Base-by-base conservation (phyloP, 2,113 vertebrate species). In the Plectropomus leopardus region DNA sequence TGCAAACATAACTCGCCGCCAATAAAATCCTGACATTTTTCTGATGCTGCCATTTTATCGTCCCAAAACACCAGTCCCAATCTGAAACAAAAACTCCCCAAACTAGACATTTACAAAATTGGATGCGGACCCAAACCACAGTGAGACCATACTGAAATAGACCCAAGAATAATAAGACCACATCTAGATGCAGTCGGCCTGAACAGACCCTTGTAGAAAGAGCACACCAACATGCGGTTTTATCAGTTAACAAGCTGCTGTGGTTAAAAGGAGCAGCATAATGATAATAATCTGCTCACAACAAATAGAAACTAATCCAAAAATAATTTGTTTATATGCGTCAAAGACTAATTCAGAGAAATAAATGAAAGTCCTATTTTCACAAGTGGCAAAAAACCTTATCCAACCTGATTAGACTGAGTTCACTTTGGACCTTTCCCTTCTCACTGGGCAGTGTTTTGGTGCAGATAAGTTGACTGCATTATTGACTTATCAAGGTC, bases 321-420 rank as follows among this genome's bases (percentile, higher is more conserved):
- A 36, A 69, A 26, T 24, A 24, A 40, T 53, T 23, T 11, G 65
- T 51, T 69, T 24, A 24, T 40, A 40, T 26, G n/a, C 66, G 53
- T 69, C 23, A 53, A 54, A 34, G 48, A 40, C 66, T 54, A 17
- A 40, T 69, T 69, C 40, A 26, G 9, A 11, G 32, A 53, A 11
- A 53, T 53, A 68, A 68, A 36, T 34, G 13, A 67, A 36, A 68
- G 65, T 40, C n/a, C 32, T 34, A 51, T 36, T 51, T 50, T 51
- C 7, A 24, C 2, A 64, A 23, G 40, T 44, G 16, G 42, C 24
- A n/a, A 16, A 16, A 28, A 55, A 55, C 60, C 42, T 28, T 14
- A 47, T 16, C 14, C 9, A 16, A 44, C 23, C 42, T 6, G 36
- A 63, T 26, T 42, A 63, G 36, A 42, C n/a, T 4, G 9, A 11